Conservation (phyloP, 1,140 invertebrate genomes). For the Nixonia krombeini region DNA sequence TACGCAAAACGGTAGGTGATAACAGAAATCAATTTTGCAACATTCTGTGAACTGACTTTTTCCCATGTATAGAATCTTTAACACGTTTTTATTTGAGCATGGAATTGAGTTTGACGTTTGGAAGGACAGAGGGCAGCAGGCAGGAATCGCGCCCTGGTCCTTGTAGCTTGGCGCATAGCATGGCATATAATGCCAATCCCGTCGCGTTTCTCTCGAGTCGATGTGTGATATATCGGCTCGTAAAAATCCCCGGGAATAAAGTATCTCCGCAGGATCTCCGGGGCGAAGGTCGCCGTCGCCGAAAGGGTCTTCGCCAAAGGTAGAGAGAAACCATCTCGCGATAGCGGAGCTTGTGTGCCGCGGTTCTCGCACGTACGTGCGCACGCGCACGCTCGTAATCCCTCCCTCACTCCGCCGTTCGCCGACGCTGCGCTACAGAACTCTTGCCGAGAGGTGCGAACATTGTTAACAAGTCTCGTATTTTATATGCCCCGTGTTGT, state of each 20-base stretch:
- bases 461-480: slow-evolving; percentile 72
- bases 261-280: slow-evolving; percentile 68
- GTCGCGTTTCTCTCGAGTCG: slow-evolving; percentile 55
- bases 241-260: slow-evolving; percentile 71
- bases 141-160: slow-evolving; percentile 37
- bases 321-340: slow-evolving; percentile 42
- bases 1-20: no score
- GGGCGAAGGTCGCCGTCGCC: slow-evolving; percentile 68
- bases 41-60: no score
- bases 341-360: slow-evolving; percentile 25
- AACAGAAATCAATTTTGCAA: no score
- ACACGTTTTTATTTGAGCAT: no score
- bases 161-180: slow-evolving; percentile 46
- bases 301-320: slow-evolving; percentile 54
- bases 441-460: slow-evolving; percentile 63
- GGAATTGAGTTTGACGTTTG: no score
- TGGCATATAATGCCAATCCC: slow-evolving; percentile 55
- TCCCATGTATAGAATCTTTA: no score
- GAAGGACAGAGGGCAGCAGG: slow-evolving; percentile 5
- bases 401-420: no score
- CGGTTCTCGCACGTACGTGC: slow-evolving; percentile 27
- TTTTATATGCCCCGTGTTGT: slow-evolving; percentile 62
- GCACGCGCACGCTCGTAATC: slow-evolving; percentile 28
- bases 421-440: slow-evolving; percentile 7
- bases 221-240: slow-evolving; percentile 72